phyloP scores from a whole-genome alignment of 2,888 invertebrate genomes.

The Drosophila meridionalis region DNA sequence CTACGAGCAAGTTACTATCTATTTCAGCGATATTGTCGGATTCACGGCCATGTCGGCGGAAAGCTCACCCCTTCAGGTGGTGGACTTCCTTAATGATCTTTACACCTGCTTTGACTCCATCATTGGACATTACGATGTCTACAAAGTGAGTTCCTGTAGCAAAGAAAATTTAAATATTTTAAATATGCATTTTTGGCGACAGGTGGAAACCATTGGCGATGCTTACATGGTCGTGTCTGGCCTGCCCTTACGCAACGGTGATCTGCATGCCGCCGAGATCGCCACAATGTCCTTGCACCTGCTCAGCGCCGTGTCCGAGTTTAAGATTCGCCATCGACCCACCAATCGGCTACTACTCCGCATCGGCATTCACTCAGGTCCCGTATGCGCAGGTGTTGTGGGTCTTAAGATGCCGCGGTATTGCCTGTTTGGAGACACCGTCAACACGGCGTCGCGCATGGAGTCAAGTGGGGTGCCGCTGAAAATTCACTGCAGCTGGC shows the following conservation, averaged over 20 bases:
- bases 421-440: constrained; percentile 96
- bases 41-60: constrained; percentile 97
- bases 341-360: constrained; percentile 92
- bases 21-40: constrained; percentile 97
- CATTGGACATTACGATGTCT: constrained; percentile 95
- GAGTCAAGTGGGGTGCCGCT: constrained; percentile 94
- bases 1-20: constrained; percentile 94
- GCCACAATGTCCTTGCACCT: constrained; percentile 96
- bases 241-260: constrained; percentile 94
- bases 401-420: constrained; percentile 97
- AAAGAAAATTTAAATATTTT: neutral
- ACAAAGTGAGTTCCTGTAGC: constrained; percentile 87
- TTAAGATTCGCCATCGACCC: constrained; percentile 95
- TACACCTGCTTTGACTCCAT: constrained; percentile 98
- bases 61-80: constrained; percentile 95
- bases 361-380: constrained; percentile 96
- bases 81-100: constrained; percentile 96
- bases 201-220: constrained; percentile 94
- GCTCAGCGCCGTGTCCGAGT: constrained; percentile 92
- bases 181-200: neutral
- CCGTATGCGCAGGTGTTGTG: constrained; percentile 96
- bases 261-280: constrained; percentile 96
- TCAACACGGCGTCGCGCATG: constrained; percentile 95
- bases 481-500: constrained; percentile 92
- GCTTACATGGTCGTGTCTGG: constrained; percentile 97